Base-by-base conservation (phyloP, 2,113 vertebrate genomes). In the Saccopteryx bilineata region DNA sequence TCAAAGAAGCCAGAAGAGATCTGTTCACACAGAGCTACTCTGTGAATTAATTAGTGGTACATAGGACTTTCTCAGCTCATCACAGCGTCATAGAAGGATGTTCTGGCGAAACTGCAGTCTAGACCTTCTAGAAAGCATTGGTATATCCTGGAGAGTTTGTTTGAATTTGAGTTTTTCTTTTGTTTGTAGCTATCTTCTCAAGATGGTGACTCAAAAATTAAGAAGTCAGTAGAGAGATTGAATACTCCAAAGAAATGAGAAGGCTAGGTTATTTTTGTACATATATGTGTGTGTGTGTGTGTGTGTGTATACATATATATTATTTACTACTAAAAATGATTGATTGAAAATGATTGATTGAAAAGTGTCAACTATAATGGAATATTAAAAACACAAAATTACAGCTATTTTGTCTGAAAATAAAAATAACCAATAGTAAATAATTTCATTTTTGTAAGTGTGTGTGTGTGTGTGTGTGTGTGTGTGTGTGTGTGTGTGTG, bases 81-180 rank as follows among this genome's bases (percentile, higher is more conserved):
- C 7, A 78, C 31, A 58, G 5, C 13, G 23, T 46, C 14, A 46
- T 19, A 56, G 13, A 78, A 63, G 14, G 92, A 54, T 28, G 0
- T 46, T 85, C 23, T 65, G 56, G 7, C 0, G n/a, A 87, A 80
- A 65, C 13, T 54, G 63, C 4, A 28, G 3, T 58, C 7, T 39
- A 54, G 19, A 48, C 8, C 23, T 81, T 90, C 50, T 58, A 72
- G 31, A 72, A 92, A 84, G 83, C 6, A 0, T 23, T 83, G 52
- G 7, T 33, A 61, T 63, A 60, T 61, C 46, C 71, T 65, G 48
- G 7, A 65, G 0, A 91, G 75, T 76, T 81, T 83, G 78, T 63
- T 74, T 91, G 80, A 89, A 89, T 26, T 68, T 76, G 46, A 79
- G 1, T 50, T 86, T 65, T 93, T 63, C 14, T 61, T 92, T 85